These are phyloP conservation scores for Aphrocallistes beatrix DNA, from an alignment of 37 sponge, comb jelly and placozoan genomes.

Conservation along the genomic window DNA sequence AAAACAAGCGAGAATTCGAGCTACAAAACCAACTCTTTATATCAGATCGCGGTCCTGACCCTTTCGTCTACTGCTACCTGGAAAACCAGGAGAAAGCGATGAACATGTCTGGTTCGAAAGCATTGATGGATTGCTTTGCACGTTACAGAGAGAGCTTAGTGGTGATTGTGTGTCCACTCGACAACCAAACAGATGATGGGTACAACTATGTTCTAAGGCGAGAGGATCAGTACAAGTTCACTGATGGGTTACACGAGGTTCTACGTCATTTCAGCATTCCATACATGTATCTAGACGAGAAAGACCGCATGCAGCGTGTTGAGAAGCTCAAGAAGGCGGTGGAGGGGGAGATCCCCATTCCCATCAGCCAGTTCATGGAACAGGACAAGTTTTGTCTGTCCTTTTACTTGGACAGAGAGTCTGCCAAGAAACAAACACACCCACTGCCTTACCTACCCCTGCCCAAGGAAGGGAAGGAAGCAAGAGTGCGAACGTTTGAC, in stretches of 20 bases:
- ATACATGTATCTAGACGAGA: constrained; percentile 30
- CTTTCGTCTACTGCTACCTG: constrained; percentile 18
- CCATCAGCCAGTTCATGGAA: not conserved
- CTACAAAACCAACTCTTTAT: constrained; percentile 21
- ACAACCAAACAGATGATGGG: constrained; percentile 33
- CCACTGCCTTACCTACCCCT: not conserved
- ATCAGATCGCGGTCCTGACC: constrained; percentile 58
- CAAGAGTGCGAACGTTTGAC: not conserved
- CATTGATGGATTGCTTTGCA: constrained; percentile 23
- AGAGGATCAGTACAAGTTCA: constrained; percentile 31
- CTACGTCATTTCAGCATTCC: constrained; percentile 35
- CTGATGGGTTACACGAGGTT: constrained; percentile 15
- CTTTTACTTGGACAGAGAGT: not conserved
- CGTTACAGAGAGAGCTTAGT: constrained; percentile 30
- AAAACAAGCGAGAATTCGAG: constrained; percentile 27
- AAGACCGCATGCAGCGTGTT: constrained; percentile 29
- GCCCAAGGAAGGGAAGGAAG: not conserved
- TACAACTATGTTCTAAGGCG: constrained; percentile 19
- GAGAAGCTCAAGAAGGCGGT: constrained; percentile 21
- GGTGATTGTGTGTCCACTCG: constrained; percentile 44
- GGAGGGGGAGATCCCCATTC: constrained; percentile 19
- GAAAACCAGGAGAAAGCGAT: constrained; percentile 23
- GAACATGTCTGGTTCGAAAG: not conserved
- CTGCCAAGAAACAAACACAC: not conserved
- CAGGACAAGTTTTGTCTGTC: not conserved